These are phyloP conservation scores for Chionis minor DNA, from an alignment of 2,113 vertebrate genomes.

Conservation along the genomic window DNA sequence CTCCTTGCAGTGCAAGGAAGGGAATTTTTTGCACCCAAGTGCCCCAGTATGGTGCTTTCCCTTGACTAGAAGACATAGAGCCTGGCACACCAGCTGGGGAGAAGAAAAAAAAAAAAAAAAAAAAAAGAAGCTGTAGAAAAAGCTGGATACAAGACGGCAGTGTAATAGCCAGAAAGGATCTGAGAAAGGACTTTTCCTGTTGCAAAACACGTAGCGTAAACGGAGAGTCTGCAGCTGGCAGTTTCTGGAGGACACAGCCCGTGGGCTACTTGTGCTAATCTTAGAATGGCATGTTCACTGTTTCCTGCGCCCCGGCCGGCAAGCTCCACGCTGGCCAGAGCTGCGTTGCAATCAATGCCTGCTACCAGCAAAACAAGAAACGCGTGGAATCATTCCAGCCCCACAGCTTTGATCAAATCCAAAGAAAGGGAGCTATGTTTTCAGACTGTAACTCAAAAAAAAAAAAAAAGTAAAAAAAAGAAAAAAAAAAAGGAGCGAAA, in stretches of 20 bases:
- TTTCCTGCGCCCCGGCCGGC: slow-evolving; percentile 6
- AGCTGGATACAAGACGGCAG: neutral
- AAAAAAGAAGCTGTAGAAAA: neutral
- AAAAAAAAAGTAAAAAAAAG: neutral
- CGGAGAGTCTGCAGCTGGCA: slow-evolving; percentile 62
- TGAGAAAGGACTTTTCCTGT: slow-evolving; percentile 6
- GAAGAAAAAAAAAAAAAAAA: neutral
- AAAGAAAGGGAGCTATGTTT: slow-evolving; percentile 27
- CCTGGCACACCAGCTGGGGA: neutral
- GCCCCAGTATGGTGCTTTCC: accelerated
- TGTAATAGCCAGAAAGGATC: neutral
- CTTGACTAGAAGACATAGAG: neutral
- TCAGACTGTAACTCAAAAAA: neutral
- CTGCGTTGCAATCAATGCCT: neutral
- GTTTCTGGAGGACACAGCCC: slow-evolving; percentile 7
- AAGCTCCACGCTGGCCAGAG: neutral
- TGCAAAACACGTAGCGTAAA: neutral
- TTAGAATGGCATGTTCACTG: slow-evolving; percentile 66
- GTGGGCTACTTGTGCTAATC: slow-evolving; percentile 68
- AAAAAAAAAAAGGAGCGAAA: neutral
- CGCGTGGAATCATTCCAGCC: neutral
- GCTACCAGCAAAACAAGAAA: neutral
- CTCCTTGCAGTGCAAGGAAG: neutral
- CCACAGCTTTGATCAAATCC: neutral
- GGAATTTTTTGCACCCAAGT: neutral